A percentile compares a stretch with the other conserved stretches of the same genome.
These are phyloP conservation scores for Cirrhinus mrigala DNA, from an alignment of 2,797 vertebrate genomes.

Conservation along the genomic window DNA sequence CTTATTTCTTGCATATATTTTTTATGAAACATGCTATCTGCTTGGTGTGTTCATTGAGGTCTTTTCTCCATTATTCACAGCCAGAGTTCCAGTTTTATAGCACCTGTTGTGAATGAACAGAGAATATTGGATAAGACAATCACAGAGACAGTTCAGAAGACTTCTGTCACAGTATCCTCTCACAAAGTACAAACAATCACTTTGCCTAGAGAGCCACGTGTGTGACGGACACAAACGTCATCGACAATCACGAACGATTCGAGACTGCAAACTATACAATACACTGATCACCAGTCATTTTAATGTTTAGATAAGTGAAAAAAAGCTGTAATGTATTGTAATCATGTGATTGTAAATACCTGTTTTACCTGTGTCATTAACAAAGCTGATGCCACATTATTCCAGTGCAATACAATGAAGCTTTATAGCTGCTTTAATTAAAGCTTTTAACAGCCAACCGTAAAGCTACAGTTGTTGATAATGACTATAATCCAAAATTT, in stretches of 20 bases:
- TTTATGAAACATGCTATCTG: background rate
- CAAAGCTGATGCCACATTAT: conserved; percentile 50
- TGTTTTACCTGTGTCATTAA: conserved; percentile 53
- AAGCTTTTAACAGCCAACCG: conserved; percentile 47
- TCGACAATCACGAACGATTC: conserved; percentile 33
- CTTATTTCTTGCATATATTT: background rate
- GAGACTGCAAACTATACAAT: conserved; percentile 43
- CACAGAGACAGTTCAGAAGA: conserved; percentile 53
- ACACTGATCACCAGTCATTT: conserved; percentile 43
- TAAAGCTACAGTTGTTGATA: conserved; percentile 53
- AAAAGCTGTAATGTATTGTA: conserved; percentile 64
- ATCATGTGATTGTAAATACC: conserved; percentile 63
- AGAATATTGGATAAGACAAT: conserved; percentile 59
- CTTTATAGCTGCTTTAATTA: conserved; percentile 55
- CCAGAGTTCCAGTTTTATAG: conserved; percentile 77
- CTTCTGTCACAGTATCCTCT: conserved; percentile 43
- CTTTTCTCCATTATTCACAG: conserved; percentile 66
- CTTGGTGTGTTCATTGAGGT: background rate
- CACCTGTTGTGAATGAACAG: conserved; percentile 61
- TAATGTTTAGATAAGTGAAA: conserved; percentile 50
- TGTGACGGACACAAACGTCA: conserved; percentile 63
- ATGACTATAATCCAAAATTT: conserved; percentile 44
- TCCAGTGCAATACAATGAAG: conserved; percentile 62
- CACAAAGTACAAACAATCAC: conserved; percentile 41
- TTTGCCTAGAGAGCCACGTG: conserved; percentile 68